Percentiles rank a stretch among this genome's conserved stretches.
phyloP scores from a whole-genome alignment of 2,113 vertebrate genomes.

The Syngnathoides biaculeatus region DNA sequence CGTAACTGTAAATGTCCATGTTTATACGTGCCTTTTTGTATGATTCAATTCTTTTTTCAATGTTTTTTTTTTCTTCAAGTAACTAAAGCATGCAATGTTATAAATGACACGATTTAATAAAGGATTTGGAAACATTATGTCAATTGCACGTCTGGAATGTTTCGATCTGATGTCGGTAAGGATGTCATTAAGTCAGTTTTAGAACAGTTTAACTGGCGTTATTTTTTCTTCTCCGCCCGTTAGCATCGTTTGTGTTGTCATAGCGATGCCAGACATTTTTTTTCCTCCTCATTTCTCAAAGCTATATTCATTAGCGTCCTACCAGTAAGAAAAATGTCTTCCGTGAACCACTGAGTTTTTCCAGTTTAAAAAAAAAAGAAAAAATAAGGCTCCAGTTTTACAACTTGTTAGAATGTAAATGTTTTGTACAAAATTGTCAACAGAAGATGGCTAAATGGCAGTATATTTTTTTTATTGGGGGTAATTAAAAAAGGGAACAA shows the following conservation, averaged over 20 bases:
- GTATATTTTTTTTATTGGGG: background rate
- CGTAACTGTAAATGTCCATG: constrained; percentile 13
- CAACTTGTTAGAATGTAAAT: background rate
- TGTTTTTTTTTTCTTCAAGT: background rate
- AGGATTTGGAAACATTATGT: background rate
- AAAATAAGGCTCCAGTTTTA: constrained; percentile 19
- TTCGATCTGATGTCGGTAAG: constrained; percentile 15
- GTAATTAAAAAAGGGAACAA: background rate
- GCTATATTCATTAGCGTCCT: constrained; percentile 44
- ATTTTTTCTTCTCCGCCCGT: constrained; percentile 12
- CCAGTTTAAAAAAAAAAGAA: constrained; percentile 20
- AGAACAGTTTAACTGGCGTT: constrained; percentile 6
- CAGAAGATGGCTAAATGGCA: background rate
- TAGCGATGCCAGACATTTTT: constrained; percentile 38
- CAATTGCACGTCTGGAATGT: constrained; percentile 28
- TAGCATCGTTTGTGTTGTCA: constrained; percentile 26
- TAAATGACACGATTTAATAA: background rate
- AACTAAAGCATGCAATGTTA: background rate
- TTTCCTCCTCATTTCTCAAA: constrained; percentile 38
- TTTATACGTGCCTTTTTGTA: constrained; percentile 26
- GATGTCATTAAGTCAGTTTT: constrained; percentile 54
- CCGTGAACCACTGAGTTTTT: constrained; percentile 36
- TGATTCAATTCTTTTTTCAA: background rate
- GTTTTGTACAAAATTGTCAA: background rate
- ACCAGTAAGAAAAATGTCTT: constrained; percentile 46